Conservation (phyloP, 2,113 vertebrate species). For the Ameiurus melas region DNA sequence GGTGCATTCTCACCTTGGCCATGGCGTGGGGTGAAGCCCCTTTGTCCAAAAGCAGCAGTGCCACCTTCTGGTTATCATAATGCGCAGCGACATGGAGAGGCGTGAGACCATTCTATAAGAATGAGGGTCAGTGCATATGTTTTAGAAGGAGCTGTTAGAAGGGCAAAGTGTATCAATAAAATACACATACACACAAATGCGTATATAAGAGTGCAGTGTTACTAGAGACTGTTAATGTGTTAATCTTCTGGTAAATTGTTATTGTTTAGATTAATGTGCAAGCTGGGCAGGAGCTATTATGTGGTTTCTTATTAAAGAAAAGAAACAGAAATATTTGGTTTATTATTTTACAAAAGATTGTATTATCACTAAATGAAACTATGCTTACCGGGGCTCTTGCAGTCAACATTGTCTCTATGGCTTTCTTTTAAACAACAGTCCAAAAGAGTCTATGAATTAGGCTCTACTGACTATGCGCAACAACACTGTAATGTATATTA, state of each 20-base stretch:
- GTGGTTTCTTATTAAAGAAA: conserved; percentile 50
- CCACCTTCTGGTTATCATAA: conserved; percentile 99
- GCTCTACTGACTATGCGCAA: conserved; percentile 12
- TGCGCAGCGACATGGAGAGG: conserved; percentile 97
- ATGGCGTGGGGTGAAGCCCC: conserved; percentile 88
- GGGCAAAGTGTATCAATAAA: conserved; percentile 42
- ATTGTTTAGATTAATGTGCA: conserved; percentile 52
- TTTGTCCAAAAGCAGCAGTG: conserved; percentile 93
- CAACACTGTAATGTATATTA: not conserved
- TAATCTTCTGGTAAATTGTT: conserved; percentile 28
- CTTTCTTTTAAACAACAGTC: conserved; percentile 49
- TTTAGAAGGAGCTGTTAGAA: conserved; percentile 59
- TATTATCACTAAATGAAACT: conserved; percentile 40
- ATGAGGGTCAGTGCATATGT: conserved; percentile 61
- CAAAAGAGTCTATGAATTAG: conserved; percentile 39
- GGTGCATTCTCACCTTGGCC: conserved; percentile 87
- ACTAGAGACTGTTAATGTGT: conserved; percentile 37
- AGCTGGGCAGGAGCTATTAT: conserved; percentile 39
- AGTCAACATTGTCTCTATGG: conserved; percentile 59
- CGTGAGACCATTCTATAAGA: conserved; percentile 93
- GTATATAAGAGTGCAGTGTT: conserved; percentile 37
- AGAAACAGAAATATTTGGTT: conserved; percentile 47
- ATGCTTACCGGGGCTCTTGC: conserved; percentile 58
- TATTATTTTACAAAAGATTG: conserved; percentile 50
- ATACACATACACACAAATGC: conserved; percentile 26